Evolutionary conservation across 2,113 vertebrate species (phyloP).

Genomic region (Abramis brama): DNA sequence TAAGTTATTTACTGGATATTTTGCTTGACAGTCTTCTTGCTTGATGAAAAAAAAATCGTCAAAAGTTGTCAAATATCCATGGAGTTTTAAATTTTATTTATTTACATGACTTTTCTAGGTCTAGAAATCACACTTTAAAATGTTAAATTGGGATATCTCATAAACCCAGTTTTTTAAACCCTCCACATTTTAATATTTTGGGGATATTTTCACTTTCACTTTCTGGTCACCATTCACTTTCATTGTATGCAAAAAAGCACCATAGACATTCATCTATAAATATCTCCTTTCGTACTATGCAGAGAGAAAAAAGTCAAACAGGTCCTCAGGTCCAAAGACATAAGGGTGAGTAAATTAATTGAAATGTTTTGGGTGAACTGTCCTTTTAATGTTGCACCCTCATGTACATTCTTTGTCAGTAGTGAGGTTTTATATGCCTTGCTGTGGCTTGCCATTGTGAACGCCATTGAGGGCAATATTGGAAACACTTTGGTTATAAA

Average conservation of each 20-base stretch:
- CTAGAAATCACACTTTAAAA: not conserved
- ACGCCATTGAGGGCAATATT: constrained; percentile 1
- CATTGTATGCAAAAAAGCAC: too few species aligned
- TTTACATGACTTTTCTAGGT: not conserved
- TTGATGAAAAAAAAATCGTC: not conserved
- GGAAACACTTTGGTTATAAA: constrained; percentile 21
- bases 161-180: too few species aligned
- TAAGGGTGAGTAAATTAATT: not conserved
- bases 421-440: not conserved
- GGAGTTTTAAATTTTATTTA: not conserved
- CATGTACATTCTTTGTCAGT: not conserved
- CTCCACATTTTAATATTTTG: not conserved
- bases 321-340: not conserved
- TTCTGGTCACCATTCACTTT: too few species aligned
- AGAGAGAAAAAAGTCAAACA: not conserved
- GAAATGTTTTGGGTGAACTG: not conserved
- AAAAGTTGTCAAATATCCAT: not conserved
- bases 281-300: not conserved
- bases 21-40: not conserved
- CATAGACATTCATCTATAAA: too few species aligned
- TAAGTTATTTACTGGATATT: not conserved
- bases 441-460: not conserved
- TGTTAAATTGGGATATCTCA: not conserved
- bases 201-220: not conserved
- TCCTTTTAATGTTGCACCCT: not conserved